phyloP scores from a whole-genome alignment of 2,797 vertebrate species.

The Danionella dracula region DNA sequence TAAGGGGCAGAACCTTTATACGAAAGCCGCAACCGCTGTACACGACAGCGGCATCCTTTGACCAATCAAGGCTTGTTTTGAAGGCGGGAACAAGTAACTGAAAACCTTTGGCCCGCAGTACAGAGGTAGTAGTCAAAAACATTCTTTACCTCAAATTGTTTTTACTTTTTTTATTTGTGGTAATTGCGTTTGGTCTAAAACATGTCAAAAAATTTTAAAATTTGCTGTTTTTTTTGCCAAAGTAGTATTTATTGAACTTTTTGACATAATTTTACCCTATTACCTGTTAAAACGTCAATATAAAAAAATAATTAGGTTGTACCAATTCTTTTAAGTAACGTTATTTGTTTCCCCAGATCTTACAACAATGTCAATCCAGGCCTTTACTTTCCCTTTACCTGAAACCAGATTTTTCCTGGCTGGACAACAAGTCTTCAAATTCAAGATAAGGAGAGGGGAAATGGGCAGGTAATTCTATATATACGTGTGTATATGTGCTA shows the following conservation, averaged over 20 bases:
- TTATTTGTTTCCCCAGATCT: neutral
- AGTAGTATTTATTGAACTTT: too few species aligned
- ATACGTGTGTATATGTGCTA: too few species aligned
- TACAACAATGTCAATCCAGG: conserved; percentile 67
- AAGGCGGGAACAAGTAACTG: conserved; percentile 40
- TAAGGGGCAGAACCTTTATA: neutral
- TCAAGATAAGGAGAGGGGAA: conserved; percentile 72
- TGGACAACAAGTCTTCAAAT: conserved; percentile 70
- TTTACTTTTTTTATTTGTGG: too few species aligned
- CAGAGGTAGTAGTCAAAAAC: too few species aligned
- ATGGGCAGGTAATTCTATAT: conserved; percentile 62
- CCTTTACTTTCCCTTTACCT: conserved; percentile 70
- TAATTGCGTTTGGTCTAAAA: too few species aligned
- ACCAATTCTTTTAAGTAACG: too few species aligned
- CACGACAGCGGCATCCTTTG: conserved; percentile 40
- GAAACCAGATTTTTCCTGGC: conserved; percentile 76
- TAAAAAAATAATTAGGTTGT: too few species aligned
- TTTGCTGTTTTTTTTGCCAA: neutral
- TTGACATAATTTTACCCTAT: too few species aligned
- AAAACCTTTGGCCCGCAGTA: neutral
- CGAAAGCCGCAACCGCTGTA: conserved; percentile 20
- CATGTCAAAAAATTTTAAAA: too few species aligned
- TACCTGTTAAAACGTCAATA: too few species aligned
- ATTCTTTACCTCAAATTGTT: too few species aligned
- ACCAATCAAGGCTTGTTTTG: conserved; percentile 46